Evolutionary conservation across 2,797 vertebrate species (phyloP), one percentile per base, ranked within the genome.

Genomic region (Xyrichtys novacula): DNA sequence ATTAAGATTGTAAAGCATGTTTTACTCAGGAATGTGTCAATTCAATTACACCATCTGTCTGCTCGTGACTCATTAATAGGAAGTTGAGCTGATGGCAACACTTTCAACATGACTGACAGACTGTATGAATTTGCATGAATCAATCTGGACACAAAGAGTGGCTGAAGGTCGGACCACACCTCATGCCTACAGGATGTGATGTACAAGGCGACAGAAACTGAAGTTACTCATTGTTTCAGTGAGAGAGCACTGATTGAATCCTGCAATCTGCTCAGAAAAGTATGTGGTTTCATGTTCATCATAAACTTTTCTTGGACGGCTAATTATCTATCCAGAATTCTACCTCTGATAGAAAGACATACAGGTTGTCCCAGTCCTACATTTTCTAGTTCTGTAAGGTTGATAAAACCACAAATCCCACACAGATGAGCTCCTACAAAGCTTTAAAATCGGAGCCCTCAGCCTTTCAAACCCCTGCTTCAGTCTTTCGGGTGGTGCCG

Each of bases 401-500:
- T n/a, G n/a, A n/a, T n/a, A n/a, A n/a, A n/a, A n/a, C n/a, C n/a
- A n/a, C n/a, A n/a, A 47, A 31, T 17, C 44, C 38, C 6, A 3
- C 2, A 40, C 15, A 15, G 25, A 61, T 42, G 4, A 48, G 28
- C 34, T 38, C n/a, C 23, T 31, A 26, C 39, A 40, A 54, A 52
- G 22, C 36, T 40, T 70, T 38, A 56, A 42, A 54, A 57, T 31
- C 38, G n/a, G 54, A 77, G 58, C 54, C 22, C 53, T 25, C 31
- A 29, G 29, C 39, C 47, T 14, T 11, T 47, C 22, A 20, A 34
- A 15, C 44, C 34, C 16, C 62, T 17, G 54, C 34, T 32, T 17
- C 8, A 8, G 34, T 39, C 48, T 39, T 15, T 68, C 71, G 74
- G 81, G 57, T 65, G 74, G 72, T 36, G 56, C 65, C 57, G 6